A percentile compares a stretch with the other conserved stretches of the same genome.
Evolutionary conservation across 2,888 invertebrate genomes (phyloP).

Genomic region (Busseola fusca): DNA sequence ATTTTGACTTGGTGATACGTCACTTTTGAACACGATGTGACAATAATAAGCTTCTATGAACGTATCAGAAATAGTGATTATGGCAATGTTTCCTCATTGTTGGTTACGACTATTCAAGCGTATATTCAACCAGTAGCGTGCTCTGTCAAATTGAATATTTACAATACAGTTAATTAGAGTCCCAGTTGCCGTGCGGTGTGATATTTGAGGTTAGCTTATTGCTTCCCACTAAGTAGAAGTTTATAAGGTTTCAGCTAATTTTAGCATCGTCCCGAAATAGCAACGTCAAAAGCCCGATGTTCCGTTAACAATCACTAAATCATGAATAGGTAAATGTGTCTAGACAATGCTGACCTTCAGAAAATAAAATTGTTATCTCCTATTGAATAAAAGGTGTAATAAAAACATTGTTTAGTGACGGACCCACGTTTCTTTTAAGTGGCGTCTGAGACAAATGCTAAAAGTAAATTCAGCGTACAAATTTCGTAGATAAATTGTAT

Average conservation of each 20-base stretch:
- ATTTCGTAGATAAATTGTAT: slow-evolving; percentile 14
- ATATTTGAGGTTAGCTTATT: neutral
- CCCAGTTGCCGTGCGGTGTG: neutral
- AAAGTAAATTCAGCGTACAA: slow-evolving; percentile 29
- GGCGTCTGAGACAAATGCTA: slow-evolving; percentile 25
- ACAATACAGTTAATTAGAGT: neutral
- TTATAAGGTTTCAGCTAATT: neutral
- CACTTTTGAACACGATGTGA: too few species aligned
- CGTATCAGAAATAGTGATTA: too few species aligned
- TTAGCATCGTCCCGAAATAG: neutral
- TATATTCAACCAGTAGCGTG: neutral
- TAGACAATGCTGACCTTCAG: slow-evolving; percentile 19
- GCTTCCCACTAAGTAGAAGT: neutral
- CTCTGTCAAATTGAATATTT: neutral
- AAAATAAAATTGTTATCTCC: slow-evolving; percentile 22
- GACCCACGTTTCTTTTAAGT: slow-evolving; percentile 24
- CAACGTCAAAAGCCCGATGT: neutral
- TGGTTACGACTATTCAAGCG: too few species aligned
- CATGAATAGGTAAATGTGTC: slow-evolving; percentile 16
- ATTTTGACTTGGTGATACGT: too few species aligned
- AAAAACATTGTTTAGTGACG: slow-evolving; percentile 16
- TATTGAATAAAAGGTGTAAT: neutral
- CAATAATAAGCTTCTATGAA: too few species aligned
- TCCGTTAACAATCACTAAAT: slow-evolving; percentile 1
- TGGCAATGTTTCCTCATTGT: too few species aligned